phyloP scores from a whole-genome alignment of 2,113 vertebrate genomes.

The Anoura caudifer region DNA sequence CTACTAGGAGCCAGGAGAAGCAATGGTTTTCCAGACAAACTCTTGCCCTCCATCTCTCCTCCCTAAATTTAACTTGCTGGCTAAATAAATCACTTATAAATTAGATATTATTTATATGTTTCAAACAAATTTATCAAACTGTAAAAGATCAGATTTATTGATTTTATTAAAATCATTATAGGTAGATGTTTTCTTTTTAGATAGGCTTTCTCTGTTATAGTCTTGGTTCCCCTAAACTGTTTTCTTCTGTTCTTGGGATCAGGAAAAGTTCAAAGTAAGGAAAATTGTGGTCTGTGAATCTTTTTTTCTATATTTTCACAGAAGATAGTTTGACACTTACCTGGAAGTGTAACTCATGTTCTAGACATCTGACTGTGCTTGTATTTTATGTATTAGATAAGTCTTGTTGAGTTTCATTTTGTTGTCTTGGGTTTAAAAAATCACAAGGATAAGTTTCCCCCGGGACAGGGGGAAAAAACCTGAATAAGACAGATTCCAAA shows the following conservation, averaged over 20 bases:
- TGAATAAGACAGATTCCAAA: not conserved
- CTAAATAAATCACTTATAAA: conserved; percentile 67
- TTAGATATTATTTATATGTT: conserved; percentile 61
- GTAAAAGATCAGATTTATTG: conserved; percentile 65
- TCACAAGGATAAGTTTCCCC: not conserved
- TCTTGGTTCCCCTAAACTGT: not conserved
- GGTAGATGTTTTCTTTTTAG: conserved; percentile 39
- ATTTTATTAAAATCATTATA: conserved; percentile 61
- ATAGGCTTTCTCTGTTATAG: conserved; percentile 4
- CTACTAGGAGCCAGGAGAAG: not conserved
- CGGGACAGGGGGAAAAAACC: not conserved
- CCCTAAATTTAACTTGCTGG: conserved; percentile 53
- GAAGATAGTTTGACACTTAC: not conserved
- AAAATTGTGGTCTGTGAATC: not conserved
- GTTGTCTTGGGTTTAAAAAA: conserved; percentile 31
- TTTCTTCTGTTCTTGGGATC: conserved; percentile 36
- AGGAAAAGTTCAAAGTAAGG: conserved; percentile 42
- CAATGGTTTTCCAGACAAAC: conserved; percentile 44
- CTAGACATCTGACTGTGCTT: conserved; percentile 13
- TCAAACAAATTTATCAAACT: conserved; percentile 64
- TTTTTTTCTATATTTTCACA: not conserved
- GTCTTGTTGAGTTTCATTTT: not conserved
- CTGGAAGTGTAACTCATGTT: not conserved
- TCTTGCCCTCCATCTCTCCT: not conserved
- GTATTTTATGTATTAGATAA: not conserved